Conservation (phyloP, 1,140 invertebrate species). For the Drosophila sp. region DNA sequence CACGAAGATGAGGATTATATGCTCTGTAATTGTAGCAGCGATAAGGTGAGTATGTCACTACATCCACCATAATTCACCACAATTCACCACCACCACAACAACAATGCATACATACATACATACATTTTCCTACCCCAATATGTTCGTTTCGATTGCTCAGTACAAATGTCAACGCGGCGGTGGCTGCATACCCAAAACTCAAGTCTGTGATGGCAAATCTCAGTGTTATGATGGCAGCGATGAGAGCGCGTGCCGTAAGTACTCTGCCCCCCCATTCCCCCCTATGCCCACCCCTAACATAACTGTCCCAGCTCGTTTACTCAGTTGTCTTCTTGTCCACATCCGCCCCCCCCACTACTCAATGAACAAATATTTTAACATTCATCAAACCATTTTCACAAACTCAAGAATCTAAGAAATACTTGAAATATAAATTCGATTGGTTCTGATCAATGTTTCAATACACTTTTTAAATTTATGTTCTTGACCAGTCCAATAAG, state of each 20-base stretch:
- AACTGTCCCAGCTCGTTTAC: conserved; percentile 1
- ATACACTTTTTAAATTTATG: no score
- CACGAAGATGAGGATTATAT: conserved; percentile 90
- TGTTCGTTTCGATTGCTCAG: conserved; percentile 41
- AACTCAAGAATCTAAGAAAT: no score
- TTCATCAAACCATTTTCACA: background rate
- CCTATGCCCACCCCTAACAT: background rate
- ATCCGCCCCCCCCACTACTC: no score
- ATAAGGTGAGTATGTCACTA: conserved; percentile 72
- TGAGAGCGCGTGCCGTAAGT: conserved; percentile 87
- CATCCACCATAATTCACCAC: conserved; percentile 6
- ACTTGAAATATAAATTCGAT: no score
- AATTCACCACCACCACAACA: conserved; percentile 5
- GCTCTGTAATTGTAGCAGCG: conserved; percentile 82
- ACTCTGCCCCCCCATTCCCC: conserved; percentile 16
- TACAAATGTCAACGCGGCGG: conserved; percentile 82
- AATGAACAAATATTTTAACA: background rate
- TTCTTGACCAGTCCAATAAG: no score
- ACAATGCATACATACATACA: conserved; percentile 1
- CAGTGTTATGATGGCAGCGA: conserved; percentile 91
- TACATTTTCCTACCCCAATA: background rate
- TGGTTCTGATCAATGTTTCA: no score
- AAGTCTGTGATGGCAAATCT: conserved; percentile 87
- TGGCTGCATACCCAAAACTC: conserved; percentile 83
- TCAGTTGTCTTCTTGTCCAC: background rate